Conservation (phyloP, 1,140 invertebrate species). For the Ctenoplectra terminalis region DNA sequence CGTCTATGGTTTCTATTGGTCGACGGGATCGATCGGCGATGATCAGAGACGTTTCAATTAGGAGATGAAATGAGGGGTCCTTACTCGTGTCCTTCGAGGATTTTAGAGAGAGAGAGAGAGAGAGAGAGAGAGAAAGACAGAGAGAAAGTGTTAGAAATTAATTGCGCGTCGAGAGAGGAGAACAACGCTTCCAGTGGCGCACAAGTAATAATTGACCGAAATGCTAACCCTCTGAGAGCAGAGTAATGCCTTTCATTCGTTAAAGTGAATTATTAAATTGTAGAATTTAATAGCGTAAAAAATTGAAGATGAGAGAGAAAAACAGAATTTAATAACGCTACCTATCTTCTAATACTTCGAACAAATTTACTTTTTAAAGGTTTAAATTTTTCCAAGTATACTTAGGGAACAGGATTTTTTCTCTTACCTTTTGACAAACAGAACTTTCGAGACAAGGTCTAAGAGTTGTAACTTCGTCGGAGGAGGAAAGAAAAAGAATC, state of each 20-base stretch:
- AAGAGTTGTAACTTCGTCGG: too few species aligned
- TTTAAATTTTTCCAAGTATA: too few species aligned
- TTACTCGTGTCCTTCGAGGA: slow-evolving; percentile 32
- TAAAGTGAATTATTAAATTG: neutral
- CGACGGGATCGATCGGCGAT: slow-evolving; percentile 45
- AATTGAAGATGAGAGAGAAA: too few species aligned
- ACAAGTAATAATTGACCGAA: slow-evolving; percentile 54
- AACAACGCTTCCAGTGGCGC: slow-evolving; percentile 42
- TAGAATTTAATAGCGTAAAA: too few species aligned
- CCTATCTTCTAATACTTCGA: too few species aligned
- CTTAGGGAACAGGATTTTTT: too few species aligned
- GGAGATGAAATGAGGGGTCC: slow-evolving; percentile 16
- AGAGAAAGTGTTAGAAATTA: slow-evolving; percentile 33
- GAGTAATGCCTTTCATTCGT: neutral
- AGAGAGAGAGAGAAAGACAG: slow-evolving; percentile 15
- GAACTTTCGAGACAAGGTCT: too few species aligned
- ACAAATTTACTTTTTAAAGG: too few species aligned
- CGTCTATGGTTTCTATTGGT: neutral
- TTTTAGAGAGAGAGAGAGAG: slow-evolving; percentile 10
- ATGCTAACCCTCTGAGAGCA: slow-evolving; percentile 16
- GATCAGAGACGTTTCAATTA: neutral
- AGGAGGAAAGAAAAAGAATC: too few species aligned
- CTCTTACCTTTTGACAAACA: too few species aligned
- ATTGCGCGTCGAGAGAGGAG: slow-evolving; percentile 31
- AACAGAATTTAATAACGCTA: too few species aligned